Evolutionary conservation across 2,888 invertebrate species (phyloP), one percentile per base, ranked within the genome.

Genomic region (Argyra leucocephala): DNA sequence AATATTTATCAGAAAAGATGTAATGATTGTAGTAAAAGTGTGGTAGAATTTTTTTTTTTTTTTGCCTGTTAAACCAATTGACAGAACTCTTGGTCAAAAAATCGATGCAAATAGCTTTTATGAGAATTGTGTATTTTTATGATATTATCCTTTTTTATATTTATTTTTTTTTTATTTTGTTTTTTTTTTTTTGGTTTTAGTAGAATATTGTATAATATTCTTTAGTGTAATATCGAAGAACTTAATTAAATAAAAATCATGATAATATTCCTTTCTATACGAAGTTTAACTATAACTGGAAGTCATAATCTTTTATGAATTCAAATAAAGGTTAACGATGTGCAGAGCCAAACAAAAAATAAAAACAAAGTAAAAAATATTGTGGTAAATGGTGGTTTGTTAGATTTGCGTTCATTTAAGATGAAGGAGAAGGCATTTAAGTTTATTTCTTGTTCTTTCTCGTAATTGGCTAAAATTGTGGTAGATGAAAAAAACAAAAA

Each of bases 181-280:
- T 37, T 10, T 37, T 48, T 48, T 48, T 48, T 48, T n/a, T 48
- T 18, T 31, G 31, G n/a, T n/a, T 48, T 18, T 31, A 10, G 31
- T 31, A 31, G 12, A 31, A 31, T 31, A 31, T 31, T 48, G 2
- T 5, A 15, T 48, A 48, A 48, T 48, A 48, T 48, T 15, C 48
- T 48, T 48, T n/a, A 1, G 15, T n/a, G 18, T 48, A n/a, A n/a
- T 15, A 48, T n/a, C 12, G 48, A 48, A 48, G 48, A 48, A 48
- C 48, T 48, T 48, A 48, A 48, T 48, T 48, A 48, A 48, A 48
- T 48, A 48, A 48, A 48, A 48, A 48, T 48, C 48, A 48, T 48
- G 48, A 48, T 18, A 18, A 48, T 48, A 48, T 48, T 48, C 18
- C 18, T 31, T 7, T 31, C 5, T n/a, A 15, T 15, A 48, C 18